phyloP scores from a whole-genome alignment of 1,140 invertebrate species.

The Megalopta genalis region DNA sequence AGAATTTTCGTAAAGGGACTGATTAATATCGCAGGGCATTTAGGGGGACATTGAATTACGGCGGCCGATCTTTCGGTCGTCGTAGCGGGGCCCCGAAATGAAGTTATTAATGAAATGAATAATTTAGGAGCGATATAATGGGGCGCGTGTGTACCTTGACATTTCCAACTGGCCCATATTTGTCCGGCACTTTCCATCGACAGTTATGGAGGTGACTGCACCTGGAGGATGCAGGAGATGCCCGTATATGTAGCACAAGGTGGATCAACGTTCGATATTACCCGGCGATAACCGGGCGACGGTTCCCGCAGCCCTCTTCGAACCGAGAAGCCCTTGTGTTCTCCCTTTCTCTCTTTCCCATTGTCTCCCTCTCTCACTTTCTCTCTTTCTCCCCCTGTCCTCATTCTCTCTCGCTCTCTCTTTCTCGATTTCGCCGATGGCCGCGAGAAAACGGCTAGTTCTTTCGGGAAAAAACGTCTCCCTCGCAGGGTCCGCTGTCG shows the following conservation, averaged over 20 bases:
- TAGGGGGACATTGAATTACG: constrained; percentile 3
- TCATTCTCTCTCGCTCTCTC: background rate
- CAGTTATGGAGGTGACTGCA: constrained; percentile 42
- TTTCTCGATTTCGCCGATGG: constrained; percentile 26
- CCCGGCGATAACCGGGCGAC: constrained; percentile 17
- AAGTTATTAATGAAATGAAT: constrained; percentile 36
- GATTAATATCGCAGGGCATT: background rate
- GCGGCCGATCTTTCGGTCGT: background rate
- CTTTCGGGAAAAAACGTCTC: constrained; percentile 28
- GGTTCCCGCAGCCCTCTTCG: background rate
- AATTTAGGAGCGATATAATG: constrained; percentile 13
- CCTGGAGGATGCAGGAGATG: constrained; percentile 38
- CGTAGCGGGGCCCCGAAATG: background rate
- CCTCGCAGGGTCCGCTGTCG: background rate
- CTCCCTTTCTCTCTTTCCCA: too few species aligned
- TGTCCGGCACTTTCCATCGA: constrained; percentile 35
- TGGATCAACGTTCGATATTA: constrained; percentile 54
- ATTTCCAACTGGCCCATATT: constrained; percentile 34
- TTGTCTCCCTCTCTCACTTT: too few species aligned
- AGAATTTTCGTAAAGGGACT: background rate
- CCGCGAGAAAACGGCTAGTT: constrained; percentile 30
- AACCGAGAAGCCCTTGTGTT: background rate
- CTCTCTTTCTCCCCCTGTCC: too few species aligned
- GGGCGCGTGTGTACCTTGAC: background rate
- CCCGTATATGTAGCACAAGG: constrained; percentile 29